These are phyloP conservation scores for Eilema caniola DNA, from an alignment of 2,888 invertebrate genomes.

Conservation along the genomic window DNA sequence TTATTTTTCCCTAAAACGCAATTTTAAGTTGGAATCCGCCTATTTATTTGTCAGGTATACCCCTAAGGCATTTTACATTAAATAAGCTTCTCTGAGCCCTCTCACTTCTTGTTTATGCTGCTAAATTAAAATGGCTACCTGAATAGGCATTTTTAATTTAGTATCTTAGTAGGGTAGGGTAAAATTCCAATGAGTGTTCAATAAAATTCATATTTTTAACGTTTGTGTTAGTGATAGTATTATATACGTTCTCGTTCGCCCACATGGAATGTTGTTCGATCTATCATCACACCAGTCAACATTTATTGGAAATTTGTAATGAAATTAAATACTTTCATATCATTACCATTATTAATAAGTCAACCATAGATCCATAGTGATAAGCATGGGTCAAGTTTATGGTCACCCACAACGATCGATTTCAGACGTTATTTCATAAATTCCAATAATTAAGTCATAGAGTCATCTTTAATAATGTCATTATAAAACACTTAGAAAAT, in stretches of 20 bases:
- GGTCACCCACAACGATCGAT: too few relatives aligned
- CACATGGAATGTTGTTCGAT: too few relatives aligned
- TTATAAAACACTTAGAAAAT: background rate
- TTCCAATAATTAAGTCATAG: background rate
- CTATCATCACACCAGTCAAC: too few relatives aligned
- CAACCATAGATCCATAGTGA: too few relatives aligned
- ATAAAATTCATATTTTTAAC: background rate
- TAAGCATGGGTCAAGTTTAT: too few relatives aligned
- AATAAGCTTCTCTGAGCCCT: conserved; percentile 26
- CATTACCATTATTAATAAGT: too few relatives aligned
- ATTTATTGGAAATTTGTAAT: too few relatives aligned
- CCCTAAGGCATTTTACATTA: conserved; percentile 33
- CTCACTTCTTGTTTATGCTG: conserved; percentile 29
- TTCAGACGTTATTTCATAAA: too few relatives aligned
- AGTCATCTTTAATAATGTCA: background rate
- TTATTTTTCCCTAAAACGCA: conserved; percentile 14
- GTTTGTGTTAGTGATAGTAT: too few relatives aligned
- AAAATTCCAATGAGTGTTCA: background rate
- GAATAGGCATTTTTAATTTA: conserved; percentile 19
- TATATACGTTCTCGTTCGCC: too few relatives aligned
- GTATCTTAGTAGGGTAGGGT: background rate
- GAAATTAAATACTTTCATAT: too few relatives aligned
- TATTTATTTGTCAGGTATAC: conserved; percentile 23
- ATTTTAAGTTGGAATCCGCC: conserved; percentile 25
- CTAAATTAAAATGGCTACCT: conserved; percentile 32